Conservation (phyloP, 2,113 vertebrate species). For the Uria lomvia region DNA sequence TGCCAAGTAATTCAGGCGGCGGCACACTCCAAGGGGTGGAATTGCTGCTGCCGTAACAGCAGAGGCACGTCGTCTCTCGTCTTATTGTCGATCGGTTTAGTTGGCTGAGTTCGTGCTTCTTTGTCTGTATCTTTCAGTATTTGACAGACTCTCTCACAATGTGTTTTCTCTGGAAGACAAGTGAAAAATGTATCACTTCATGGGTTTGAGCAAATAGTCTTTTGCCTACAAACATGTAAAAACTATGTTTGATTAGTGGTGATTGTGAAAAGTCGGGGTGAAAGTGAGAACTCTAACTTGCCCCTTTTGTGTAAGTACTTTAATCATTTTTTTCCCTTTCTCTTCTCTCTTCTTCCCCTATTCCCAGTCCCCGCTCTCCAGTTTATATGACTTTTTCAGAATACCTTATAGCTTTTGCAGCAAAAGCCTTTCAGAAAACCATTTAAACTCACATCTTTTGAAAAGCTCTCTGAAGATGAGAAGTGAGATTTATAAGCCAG, state of each 20-base stretch:
- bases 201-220: neutral
- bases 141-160: slow-evolving; percentile 15
- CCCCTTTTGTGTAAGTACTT: neutral
- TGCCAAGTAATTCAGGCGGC: slow-evolving; percentile 38
- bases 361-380: neutral
- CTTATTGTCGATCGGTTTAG: neutral
- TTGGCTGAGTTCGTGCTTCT: neutral
- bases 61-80: neutral
- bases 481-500: neutral
- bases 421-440: neutral
- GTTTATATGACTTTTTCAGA: neutral
- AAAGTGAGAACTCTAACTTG: neutral
- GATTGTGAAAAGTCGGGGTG: neutral
- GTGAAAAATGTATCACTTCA: neutral
- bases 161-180: neutral
- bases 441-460: neutral
- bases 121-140: slow-evolving; percentile 36
- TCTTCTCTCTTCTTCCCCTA: neutral
- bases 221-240: neutral
- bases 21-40: neutral
- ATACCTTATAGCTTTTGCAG: neutral
- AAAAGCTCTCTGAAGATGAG: neutral
- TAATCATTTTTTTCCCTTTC: neutral
- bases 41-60: neutral
- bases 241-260: neutral